Percentiles rank a stretch among this genome's conserved stretches.
Evolutionary conservation across 2,888 invertebrate species (phyloP).

Genomic region (Diaprepes abbreviatus): DNA sequence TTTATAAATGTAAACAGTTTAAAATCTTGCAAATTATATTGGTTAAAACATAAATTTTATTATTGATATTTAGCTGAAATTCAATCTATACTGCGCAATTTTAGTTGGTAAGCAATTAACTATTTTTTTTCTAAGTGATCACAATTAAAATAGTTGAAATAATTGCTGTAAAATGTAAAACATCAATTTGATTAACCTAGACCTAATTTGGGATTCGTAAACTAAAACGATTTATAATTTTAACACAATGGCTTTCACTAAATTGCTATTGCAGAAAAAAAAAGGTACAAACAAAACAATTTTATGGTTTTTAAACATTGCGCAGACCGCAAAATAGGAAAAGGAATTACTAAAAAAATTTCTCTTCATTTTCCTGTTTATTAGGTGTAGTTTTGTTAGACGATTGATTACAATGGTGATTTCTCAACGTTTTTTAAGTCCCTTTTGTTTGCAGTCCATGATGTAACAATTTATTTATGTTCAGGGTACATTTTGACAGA

Average conservation of each 20-base stretch:
- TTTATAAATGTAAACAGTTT: too few species aligned
- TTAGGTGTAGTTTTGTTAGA: slow-evolving; percentile 1
- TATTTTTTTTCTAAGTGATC: not conserved
- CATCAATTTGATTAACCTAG: slow-evolving; percentile 12
- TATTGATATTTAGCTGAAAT: too few species aligned
- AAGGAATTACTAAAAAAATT: not conserved
- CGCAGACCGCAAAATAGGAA: slow-evolving; percentile 9
- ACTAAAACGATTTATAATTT: slow-evolving; percentile 15
- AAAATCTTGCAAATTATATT: too few species aligned
- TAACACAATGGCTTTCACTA: slow-evolving; percentile 23
- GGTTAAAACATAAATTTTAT: too few species aligned
- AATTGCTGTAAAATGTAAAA: not conserved
- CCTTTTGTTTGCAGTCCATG: not conserved
- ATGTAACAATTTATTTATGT: not conserved
- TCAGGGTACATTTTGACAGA: not conserved
- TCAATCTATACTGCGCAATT: too few species aligned
- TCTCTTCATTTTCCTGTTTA: slow-evolving; percentile 8
- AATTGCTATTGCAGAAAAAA: slow-evolving; percentile 8
- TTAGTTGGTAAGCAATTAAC: not conserved
- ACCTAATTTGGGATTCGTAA: slow-evolving; percentile 16
- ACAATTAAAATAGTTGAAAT: not conserved
- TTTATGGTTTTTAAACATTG: slow-evolving; percentile 33
- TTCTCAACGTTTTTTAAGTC: not conserved
- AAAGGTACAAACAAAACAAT: slow-evolving; percentile 24
- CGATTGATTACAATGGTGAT: slow-evolving; percentile 8